Base-by-base conservation (phyloP, 2,113 vertebrate species). In the Lethenteron camtschaticum region DNA sequence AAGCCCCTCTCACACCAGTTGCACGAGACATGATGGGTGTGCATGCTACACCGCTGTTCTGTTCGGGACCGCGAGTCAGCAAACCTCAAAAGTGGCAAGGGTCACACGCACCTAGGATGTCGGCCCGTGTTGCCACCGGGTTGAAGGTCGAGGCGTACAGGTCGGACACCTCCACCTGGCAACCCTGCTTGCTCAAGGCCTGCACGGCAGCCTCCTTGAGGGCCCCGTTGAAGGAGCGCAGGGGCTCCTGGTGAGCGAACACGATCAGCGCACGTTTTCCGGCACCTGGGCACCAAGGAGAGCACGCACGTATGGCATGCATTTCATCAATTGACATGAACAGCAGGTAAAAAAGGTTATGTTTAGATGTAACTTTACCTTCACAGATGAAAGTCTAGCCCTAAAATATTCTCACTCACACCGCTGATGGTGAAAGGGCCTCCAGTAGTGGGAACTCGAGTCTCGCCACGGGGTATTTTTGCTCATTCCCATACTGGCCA, bases 81-180 rank as follows among this genome's bases (percentile, higher is more conserved):
- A n/a, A 66, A 66, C 24, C n/a, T 11, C 24, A 9, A 66, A 66
- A 66, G 63, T 66, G 63, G n/a, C 8, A 69, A 69, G 9, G 10
- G 9, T 41, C 18, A 1, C 1, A 75, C 79, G 78, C 72, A 85
- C 84, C 83, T 10, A 55, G 75, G 71, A 87, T 76, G 72, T 87
- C 85, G 2, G 78, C 78, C 16, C 73, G 76, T 12, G 83, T 83
- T 18, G 82, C 74, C 24, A 81, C 4, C 0, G 85, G 81, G 70
- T 83, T 81, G 72, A 87, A 86, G 16, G 75, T 80, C 79, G 82
- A 79, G 71, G 79, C 77, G 1, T 85, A 88, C n/a, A 88, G 78
- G 74, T 89, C 86, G 0, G 84, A 89, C 41, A 80, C 79, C 0
- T 75, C 72, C 7, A 86, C 82, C 1, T 72, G 71, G 78, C 78